Evolutionary conservation across 2,113 vertebrate species (phyloP).

Genomic region (Vombatus ursinus): DNA sequence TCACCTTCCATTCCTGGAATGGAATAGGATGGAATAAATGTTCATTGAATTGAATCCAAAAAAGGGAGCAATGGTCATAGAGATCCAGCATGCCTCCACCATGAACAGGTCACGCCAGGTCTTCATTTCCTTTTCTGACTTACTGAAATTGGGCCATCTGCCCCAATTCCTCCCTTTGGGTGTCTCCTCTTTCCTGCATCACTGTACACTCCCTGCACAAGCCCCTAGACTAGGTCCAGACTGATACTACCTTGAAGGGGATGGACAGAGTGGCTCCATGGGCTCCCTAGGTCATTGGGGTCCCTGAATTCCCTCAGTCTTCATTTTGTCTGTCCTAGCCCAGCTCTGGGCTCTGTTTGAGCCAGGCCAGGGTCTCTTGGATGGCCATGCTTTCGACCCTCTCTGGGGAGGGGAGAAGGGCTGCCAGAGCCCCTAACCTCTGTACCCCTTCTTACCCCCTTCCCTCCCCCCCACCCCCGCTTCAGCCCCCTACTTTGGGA

Average conservation of each 20-base stretch:
- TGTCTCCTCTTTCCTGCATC: slow-evolving; percentile 67
- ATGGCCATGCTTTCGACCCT: slow-evolving; percentile 46
- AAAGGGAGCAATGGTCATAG: background rate
- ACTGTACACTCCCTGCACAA: slow-evolving; percentile 66
- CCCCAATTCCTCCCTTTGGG: slow-evolving; percentile 50
- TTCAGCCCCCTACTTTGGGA: slow-evolving; percentile 81
- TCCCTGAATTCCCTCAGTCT: slow-evolving; percentile 46
- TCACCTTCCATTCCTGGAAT: background rate
- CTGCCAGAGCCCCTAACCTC: slow-evolving; percentile 40
- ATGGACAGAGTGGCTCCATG: slow-evolving; percentile 40
- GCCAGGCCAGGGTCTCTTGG: slow-evolving; percentile 59
- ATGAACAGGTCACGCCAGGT: background rate
- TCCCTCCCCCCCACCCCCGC: too few species aligned
- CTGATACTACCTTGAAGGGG: slow-evolving; percentile 36
- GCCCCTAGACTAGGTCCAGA: slow-evolving; percentile 68
- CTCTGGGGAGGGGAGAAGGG: slow-evolving; percentile 33
- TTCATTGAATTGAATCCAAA: background rate
- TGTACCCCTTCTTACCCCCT: too few species aligned
- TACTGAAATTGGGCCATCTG: background rate
- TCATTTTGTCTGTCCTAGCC: slow-evolving; percentile 45
- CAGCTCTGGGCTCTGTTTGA: slow-evolving; percentile 58
- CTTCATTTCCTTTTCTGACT: background rate
- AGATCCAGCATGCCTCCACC: background rate
- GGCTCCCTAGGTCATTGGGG: slow-evolving; percentile 20
- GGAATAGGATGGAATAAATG: background rate